A percentile compares a stretch with the other conserved stretches of the same genome.
Conservation (phyloP, 2,888 invertebrate species). For the Drosophila birchii region DNA sequence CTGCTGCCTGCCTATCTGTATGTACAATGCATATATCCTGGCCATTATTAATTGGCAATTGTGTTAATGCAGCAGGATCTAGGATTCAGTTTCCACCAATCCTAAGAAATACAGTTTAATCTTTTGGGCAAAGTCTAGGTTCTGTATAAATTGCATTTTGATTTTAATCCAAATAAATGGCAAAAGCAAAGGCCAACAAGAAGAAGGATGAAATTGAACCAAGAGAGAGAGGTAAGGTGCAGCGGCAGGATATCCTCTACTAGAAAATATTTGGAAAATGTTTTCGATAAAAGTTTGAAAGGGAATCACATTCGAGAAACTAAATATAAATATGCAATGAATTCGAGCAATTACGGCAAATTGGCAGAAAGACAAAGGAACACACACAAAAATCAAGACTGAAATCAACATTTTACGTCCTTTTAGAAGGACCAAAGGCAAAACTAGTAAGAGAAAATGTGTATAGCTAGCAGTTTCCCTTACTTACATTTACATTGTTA, state of each 20-base stretch:
- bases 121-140: neutral
- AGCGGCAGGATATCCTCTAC: neutral
- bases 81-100: neutral
- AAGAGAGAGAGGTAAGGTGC: neutral
- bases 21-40: constrained; percentile 5
- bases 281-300: constrained; percentile 21
- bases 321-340: constrained; percentile 31
- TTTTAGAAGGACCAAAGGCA: neutral
- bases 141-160: constrained; percentile 53
- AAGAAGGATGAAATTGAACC: constrained; percentile 1
- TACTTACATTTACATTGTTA: neutral
- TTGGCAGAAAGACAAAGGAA: constrained; percentile 19
- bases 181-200: constrained; percentile 7
- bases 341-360: constrained; percentile 18
- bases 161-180: constrained; percentile 48
- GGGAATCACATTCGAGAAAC: constrained; percentile 18
- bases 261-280: constrained; percentile 19
- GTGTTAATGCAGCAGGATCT: constrained; percentile 32
- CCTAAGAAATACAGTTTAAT: neutral
- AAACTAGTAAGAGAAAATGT: neutral
- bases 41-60: constrained; percentile 62
- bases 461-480: too few species aligned
- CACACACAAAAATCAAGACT: neutral
- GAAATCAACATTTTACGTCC: neutral
- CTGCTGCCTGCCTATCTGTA: neutral